phyloP scores from a whole-genome alignment of 2,797 vertebrate species.

The Mionectes olivaceus region DNA sequence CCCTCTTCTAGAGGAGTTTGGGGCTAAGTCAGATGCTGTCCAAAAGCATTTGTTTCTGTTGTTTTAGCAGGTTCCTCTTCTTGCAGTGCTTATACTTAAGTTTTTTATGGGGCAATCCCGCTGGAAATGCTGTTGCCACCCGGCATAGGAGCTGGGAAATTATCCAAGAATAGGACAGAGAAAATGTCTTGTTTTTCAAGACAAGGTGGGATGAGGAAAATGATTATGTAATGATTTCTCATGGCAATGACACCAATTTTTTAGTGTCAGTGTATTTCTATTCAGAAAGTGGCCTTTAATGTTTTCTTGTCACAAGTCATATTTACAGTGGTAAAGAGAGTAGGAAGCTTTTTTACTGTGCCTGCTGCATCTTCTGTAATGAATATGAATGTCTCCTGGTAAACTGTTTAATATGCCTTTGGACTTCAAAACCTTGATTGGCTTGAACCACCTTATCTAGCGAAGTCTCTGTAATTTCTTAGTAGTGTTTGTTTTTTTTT shows the following conservation, averaged over 20 bases:
- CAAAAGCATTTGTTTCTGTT: not conserved
- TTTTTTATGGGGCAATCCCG: not conserved
- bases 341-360: fast-evolving
- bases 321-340: not conserved
- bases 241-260: not conserved
- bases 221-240: not conserved
- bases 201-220: not conserved
- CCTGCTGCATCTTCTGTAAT: not conserved
- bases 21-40: not conserved
- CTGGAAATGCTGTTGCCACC: not conserved
- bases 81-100: not conserved
- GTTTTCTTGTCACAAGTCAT: not conserved
- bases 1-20: not conserved
- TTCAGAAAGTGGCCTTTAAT: not conserved
- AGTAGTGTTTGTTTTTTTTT: not conserved
- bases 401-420: not conserved
- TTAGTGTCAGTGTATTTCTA: not conserved
- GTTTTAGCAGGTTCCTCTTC: not conserved
- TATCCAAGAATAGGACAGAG: not conserved
- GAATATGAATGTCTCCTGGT: not conserved
- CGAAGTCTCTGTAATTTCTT: not conserved
- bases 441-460: not conserved
- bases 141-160: not conserved
- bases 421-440: not conserved
- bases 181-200: not conserved